Evolutionary conservation across 2,797 vertebrate species (phyloP).

Genomic region (Glossophaga mutica): DNA sequence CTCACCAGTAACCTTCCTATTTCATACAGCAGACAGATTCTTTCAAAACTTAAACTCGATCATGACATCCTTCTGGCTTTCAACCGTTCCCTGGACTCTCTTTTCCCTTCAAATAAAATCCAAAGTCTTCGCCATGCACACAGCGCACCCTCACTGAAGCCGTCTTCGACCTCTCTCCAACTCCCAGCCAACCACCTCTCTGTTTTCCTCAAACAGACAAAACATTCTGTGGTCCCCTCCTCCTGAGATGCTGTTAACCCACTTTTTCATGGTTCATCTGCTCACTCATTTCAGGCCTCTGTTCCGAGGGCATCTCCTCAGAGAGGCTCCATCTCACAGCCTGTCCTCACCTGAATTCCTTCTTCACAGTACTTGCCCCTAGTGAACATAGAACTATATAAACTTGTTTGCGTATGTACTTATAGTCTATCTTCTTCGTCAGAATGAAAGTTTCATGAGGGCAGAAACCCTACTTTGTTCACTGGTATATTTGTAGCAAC

Average conservation of each 20-base stretch:
- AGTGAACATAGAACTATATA: neutral
- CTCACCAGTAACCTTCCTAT: neutral
- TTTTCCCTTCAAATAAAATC: neutral
- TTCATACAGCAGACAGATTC: neutral
- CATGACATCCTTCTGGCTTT: neutral
- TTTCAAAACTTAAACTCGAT: neutral
- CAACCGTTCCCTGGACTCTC: neutral
- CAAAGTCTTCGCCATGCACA: neutral
- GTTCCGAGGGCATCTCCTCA: neutral
- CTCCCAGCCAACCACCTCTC: neutral
- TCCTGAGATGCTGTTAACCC: neutral
- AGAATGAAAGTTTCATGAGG: neutral
- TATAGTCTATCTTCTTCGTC: neutral
- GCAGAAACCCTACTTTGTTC: neutral
- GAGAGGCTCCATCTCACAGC: neutral
- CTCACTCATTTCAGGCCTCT: neutral
- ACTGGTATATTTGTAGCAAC: neutral
- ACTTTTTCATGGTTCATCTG: neutral
- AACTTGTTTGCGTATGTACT: neutral
- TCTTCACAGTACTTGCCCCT: neutral
- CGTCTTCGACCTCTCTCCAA: neutral
- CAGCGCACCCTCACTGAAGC: accelerated
- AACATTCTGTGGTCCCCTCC: neutral
- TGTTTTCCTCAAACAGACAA: neutral
- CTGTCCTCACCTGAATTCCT: neutral